Evolutionary conservation across 2,888 invertebrate species (phyloP), one percentile per base, ranked within the genome.

Genomic region (Drosophila affinis): DNA sequence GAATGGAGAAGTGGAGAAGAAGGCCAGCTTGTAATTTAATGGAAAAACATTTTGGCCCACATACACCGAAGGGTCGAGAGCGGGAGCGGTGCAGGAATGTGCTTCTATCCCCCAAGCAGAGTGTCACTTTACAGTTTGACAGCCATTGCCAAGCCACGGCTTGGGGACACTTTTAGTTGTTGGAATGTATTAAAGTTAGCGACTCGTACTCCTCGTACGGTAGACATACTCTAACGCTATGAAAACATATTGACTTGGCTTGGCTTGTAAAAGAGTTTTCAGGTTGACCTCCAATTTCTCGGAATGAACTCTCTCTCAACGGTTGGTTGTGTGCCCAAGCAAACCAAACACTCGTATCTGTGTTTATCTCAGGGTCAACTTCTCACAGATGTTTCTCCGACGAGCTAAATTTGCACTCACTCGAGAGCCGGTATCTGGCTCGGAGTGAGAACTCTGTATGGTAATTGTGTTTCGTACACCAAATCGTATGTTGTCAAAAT

Each of bases 11-110:
- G 21, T 44, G 49, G 52, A 45, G 44, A 47, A 60, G 53, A 55
- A 45, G 24, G 54, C 55, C 58, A 48, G 44, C 32, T 62, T 81
- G 84, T 82, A 82, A 82, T 82, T 82, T 82, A 73, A 88, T 83
- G 80, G 75, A 79, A 82, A 77, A 88, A 88, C 88, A 82, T 88
- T 86, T 69, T 70, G 71, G 64, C 62, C 53, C 60, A 61, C 58
- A 65, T 58, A 51, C 59, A 62, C 14, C n/a, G n/a, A 47, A 46
- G 49, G 12, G 54, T 46, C 45, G 46, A 18, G 51, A 24, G 27
- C 21, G 54, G 21, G 21, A 21, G 21, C 21, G 21, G 21, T 21
- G 21, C 21, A 17, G 39, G 45, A 29, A 17, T 7, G 24, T 32
- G 32, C 55, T 32, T 17, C 6, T 14, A 39, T 7, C 6, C 39